Evolutionary conservation across 2,113 vertebrate genomes (phyloP).

Genomic region (Tenebrosternarchus preto): DNA sequence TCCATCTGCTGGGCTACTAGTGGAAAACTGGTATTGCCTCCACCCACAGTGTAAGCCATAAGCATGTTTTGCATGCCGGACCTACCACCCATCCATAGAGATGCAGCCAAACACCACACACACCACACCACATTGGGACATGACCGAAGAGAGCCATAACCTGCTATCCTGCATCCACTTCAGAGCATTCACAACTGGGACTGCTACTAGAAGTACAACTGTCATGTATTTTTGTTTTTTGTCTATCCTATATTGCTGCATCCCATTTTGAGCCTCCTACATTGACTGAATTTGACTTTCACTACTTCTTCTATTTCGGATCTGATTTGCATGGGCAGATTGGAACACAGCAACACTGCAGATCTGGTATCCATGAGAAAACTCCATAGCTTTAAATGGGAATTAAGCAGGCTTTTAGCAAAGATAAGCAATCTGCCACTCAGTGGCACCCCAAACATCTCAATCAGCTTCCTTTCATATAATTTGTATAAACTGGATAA

Average conservation of each 20-base stretch:
- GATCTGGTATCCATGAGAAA: not conserved
- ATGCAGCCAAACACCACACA: not conserved
- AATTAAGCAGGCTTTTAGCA: not conserved
- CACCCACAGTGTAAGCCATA: no score
- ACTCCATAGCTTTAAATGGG: not conserved
- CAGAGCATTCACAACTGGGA: not conserved
- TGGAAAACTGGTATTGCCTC: no score
- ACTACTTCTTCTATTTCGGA: not conserved
- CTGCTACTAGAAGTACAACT: not conserved
- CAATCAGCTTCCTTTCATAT: not conserved
- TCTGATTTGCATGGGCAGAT: not conserved
- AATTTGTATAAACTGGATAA: not conserved
- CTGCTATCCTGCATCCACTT: no score
- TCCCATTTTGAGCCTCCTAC: not conserved
- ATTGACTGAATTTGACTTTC: not conserved
- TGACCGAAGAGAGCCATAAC: not conserved
- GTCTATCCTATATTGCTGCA: no score
- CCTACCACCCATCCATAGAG: not conserved
- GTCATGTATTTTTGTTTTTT: not conserved
- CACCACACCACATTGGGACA: not conserved
- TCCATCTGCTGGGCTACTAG: not conserved
- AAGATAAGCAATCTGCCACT: conserved; percentile 7
- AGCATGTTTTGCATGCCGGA: not conserved
- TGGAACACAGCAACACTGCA: not conserved
- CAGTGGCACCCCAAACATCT: not conserved